A percentile compares a stretch with the other conserved stretches of the same genome.
These are phyloP conservation scores for Parus major DNA, from an alignment of 2,113 vertebrate species.

Conservation along the genomic window DNA sequence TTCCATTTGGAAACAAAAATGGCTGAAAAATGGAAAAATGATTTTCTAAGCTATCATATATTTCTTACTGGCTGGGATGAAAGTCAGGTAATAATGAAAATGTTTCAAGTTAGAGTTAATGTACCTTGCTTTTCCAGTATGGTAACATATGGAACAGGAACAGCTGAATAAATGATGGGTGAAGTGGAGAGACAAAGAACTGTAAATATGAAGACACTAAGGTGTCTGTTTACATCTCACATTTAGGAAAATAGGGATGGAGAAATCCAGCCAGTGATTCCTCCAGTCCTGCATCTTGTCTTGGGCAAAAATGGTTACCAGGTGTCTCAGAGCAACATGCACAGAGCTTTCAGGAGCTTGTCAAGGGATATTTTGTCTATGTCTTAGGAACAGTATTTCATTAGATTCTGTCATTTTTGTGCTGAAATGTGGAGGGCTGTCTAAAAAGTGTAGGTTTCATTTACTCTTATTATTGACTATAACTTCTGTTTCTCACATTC, in stretches of 20 bases:
- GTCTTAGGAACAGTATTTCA: background rate
- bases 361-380: background rate
- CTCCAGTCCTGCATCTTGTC: background rate
- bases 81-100: slow-evolving; percentile 77
- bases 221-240: background rate
- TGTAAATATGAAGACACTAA: slow-evolving; percentile 17
- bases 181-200: slow-evolving; percentile 7
- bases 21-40: slow-evolving; percentile 70
- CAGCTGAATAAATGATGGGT: slow-evolving; percentile 42
- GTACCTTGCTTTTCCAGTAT: slow-evolving; percentile 59
- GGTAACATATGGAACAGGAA: slow-evolving; percentile 24
- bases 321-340: background rate
- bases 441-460: background rate
- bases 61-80: slow-evolving; percentile 84
- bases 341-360: background rate
- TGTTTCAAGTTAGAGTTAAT: slow-evolving; percentile 27
- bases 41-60: slow-evolving; percentile 81
- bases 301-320: background rate
- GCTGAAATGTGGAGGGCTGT: background rate
- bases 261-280: background rate
- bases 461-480: background rate
- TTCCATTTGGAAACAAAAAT: slow-evolving; percentile 78
- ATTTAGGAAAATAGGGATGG: slow-evolving; percentile 4
- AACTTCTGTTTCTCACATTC: background rate
- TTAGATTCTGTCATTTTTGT: background rate